Base-by-base conservation (phyloP, 1,140 invertebrate genomes). In the Copidosoma floridanum region DNA sequence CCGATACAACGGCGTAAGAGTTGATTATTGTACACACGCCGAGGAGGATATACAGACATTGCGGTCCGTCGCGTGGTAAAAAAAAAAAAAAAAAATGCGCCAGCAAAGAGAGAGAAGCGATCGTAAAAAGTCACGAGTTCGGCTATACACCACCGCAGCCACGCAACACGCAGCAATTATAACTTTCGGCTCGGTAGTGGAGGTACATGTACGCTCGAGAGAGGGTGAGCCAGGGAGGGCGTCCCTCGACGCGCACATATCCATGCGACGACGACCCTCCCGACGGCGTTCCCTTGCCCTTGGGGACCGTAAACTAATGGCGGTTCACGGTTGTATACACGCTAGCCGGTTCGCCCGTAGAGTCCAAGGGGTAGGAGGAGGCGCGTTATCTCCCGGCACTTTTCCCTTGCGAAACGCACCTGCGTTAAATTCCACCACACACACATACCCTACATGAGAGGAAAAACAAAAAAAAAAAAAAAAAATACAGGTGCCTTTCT, bases 261-360 rank as follows among this genome's bases (percentile, higher is more conserved):
- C 2, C 18, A 32, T 10, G 16, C n/a, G 35, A 1, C 2, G 12
- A 12, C 24, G 18, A 35, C 26, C 26, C 71, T 67, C 64, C 41
- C 47, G 43, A 26, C 32, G 55, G 66, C 65, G 68, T 72, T 65
- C 63, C 51, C 44, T 51, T 41, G 55, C 74, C 71, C 73, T 54
- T 64, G 71, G 74, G 76, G 65, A 76, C 64, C 61, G 68, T 77
- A 76, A 78, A 76, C 72, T 75, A 77, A 77, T 77, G 71, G 69
- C 57, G 65, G 61, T 37, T 57, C 62, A 57, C 67, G 68, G 69
- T 68, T 66, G 14, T 32, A 32, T 32, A 32, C 12, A 32, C 29
- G 6, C 29, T 32, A 38, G 23, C 37, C 29, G 29, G 29, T 12
- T 32, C 12, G 29, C 29, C 29, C 12, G 12, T 32, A 32, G 6